Evolutionary conservation across 2,888 invertebrate genomes (phyloP).

Genomic region (Lochmaea crataegi): DNA sequence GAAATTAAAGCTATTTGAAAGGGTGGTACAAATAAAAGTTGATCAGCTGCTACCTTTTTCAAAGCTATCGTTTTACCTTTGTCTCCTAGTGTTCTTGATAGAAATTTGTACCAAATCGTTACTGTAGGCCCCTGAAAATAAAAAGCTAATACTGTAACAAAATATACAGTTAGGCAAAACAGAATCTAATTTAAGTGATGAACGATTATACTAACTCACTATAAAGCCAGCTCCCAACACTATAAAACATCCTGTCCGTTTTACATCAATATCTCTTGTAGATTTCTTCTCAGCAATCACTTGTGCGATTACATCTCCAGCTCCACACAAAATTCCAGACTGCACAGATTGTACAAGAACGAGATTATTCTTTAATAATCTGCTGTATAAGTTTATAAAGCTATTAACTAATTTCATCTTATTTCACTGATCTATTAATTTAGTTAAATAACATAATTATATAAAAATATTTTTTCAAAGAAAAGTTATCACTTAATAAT

Average conservation of each 20-base stretch:
- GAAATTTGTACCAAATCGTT: conserved; percentile 75
- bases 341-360: conserved; percentile 73
- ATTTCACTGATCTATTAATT: neutral
- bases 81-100: conserved; percentile 57
- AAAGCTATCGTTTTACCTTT: conserved; percentile 55
- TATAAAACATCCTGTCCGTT: conserved; percentile 47
- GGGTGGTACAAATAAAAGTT: conserved; percentile 78
- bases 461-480: neutral
- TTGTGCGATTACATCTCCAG: conserved; percentile 83
- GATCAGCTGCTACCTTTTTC: conserved; percentile 80
- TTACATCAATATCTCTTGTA: conserved; percentile 39
- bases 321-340: conserved; percentile 77
- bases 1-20: conserved; percentile 73
- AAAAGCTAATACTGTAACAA: neutral
- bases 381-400: conserved; percentile 21
- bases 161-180: too few species aligned
- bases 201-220: conserved; percentile 43
- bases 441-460: neutral
- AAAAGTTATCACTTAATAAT: neutral
- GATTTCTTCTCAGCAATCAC: conserved; percentile 67
- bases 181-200: too few species aligned
- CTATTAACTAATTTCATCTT: conserved; percentile 1
- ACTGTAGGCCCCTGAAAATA: conserved; percentile 72
- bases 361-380: conserved; percentile 24
- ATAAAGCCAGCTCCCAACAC: conserved; percentile 47